Base-by-base conservation (phyloP, 2,113 vertebrate species). In the Chlamydotis undulata region DNA sequence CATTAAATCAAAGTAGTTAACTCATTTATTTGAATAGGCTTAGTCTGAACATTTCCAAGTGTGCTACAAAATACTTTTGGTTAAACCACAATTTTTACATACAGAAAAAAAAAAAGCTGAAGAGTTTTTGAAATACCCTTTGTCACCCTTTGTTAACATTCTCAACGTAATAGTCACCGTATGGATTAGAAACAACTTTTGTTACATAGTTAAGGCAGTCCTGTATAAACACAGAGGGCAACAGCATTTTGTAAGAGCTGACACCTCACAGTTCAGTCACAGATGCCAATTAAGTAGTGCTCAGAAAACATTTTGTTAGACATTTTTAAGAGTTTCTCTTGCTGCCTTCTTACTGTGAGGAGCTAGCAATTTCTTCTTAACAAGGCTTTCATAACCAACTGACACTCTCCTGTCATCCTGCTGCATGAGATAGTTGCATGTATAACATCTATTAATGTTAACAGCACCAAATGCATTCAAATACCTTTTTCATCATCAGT, bases 181-280 rank as follows among this genome's bases (percentile, higher is more conserved):
- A 3, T 14, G 16, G 39, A 55, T 37, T 7, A 56, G 29, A 39
- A 93, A 56, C 5, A n/a, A 8, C 16, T 74, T 33, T 23, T 56
- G 2, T 14, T 77, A 6, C 25, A 11, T 4, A 37, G 17, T 59
- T 57, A 55, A 41, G 33, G 39, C 22, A 53, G 33, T 16, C 13
- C 77, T 50, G 5, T 0, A 1, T 5, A 60, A 52, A 29, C 5
- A 23, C 1, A 6, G 39, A 87, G 21, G 10, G 23, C 17, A n/a
- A 31, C 19, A 26, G 37, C 22, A 37, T 26, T 56, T 92, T 33
- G 1, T 56, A 31, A 53, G 33, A 89, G 26, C 28, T 47, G 8
- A 28, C 22, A 33, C 35, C 24, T 89, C 60, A 28, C 0, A 0
- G 21, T 57, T 85, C 39, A 37, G 41, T 22, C 45, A 55, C 53